Conservation (phyloP, 2,888 invertebrate species). For the Sphaerophoria taeniata region DNA sequence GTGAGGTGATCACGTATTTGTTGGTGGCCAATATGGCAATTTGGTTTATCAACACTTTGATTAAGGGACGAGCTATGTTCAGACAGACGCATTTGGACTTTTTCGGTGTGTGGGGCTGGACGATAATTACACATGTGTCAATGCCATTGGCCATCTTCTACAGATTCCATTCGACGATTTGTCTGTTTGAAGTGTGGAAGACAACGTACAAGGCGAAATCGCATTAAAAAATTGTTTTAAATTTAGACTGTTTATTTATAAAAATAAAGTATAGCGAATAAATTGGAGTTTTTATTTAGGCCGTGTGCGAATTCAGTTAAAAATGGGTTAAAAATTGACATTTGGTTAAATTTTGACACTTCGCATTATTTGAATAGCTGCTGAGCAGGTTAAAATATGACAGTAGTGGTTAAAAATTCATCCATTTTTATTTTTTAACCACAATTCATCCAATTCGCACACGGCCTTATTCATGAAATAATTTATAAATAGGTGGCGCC, state of each 20-base stretch:
- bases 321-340: too few relatives aligned
- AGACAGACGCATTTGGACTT: constrained; percentile 91
- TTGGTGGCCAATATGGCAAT: constrained; percentile 92
- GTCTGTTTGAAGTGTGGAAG: constrained; percentile 96
- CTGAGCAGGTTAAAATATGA: too few relatives aligned
- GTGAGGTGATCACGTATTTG: constrained; percentile 93
- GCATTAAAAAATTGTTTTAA: constrained; percentile 73
- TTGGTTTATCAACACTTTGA: constrained; percentile 93
- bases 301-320: too few relatives aligned
- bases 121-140: constrained; percentile 94
- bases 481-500: too few relatives aligned
- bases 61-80: constrained; percentile 92
- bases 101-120: constrained; percentile 95
- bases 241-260: constrained; percentile 26
- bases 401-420: too few relatives aligned
- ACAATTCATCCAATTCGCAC: too few relatives aligned
- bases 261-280: not conserved
- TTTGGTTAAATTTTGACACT: too few relatives aligned
- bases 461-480: too few relatives aligned
- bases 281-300: not conserved
- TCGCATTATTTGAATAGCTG: too few relatives aligned
- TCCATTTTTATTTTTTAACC: too few relatives aligned
- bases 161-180: constrained; percentile 95
- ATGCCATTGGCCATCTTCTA: constrained; percentile 96
- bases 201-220: constrained; percentile 90